These are phyloP conservation scores for Nephrotoma flavescens DNA, from an alignment of 2,888 invertebrate genomes.

Conservation along the genomic window DNA sequence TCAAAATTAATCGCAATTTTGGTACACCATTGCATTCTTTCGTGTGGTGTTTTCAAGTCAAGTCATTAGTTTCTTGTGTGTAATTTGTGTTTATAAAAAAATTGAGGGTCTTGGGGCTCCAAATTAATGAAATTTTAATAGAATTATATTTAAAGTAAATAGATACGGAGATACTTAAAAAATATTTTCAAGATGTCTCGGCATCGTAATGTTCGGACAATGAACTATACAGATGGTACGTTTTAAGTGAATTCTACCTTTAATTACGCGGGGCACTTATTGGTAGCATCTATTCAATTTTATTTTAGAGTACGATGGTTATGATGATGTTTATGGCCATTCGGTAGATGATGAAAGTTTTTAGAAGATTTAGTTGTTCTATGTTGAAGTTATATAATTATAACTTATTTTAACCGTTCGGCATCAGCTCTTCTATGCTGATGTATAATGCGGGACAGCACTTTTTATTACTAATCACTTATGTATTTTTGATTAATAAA, in stretches of 20 bases:
- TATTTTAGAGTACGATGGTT: slow-evolving; percentile 67
- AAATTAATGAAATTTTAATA: not conserved
- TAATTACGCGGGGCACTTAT: slow-evolving; percentile 7
- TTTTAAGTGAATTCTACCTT: slow-evolving; percentile 3
- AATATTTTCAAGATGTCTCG: slow-evolving; percentile 52
- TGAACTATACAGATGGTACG: slow-evolving; percentile 68
- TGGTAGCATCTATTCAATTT: slow-evolving; percentile 5
- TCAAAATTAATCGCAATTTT: not conserved
- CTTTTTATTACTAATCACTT: too few species aligned
- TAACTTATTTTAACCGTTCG: too few species aligned
- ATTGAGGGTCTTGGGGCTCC: not conserved
- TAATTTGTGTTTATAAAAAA: not conserved
- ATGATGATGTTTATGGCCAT: slow-evolving; percentile 76
- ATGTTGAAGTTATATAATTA: too few species aligned
- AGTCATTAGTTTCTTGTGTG: not conserved
- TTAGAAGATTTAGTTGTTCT: too few species aligned
- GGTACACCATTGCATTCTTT: not conserved
- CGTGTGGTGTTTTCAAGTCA: not conserved
- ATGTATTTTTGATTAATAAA: too few species aligned
- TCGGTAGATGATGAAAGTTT: slow-evolving; percentile 94
- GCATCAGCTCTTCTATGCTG: too few species aligned
- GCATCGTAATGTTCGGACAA: slow-evolving; percentile 69
- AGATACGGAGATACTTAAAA: not conserved
- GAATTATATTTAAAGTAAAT: not conserved
- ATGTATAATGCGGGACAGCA: too few species aligned